Evolutionary conservation across 2,797 vertebrate genomes (phyloP), one percentile per base, ranked within the genome.

Genomic region (Enteromius radiatus): DNA sequence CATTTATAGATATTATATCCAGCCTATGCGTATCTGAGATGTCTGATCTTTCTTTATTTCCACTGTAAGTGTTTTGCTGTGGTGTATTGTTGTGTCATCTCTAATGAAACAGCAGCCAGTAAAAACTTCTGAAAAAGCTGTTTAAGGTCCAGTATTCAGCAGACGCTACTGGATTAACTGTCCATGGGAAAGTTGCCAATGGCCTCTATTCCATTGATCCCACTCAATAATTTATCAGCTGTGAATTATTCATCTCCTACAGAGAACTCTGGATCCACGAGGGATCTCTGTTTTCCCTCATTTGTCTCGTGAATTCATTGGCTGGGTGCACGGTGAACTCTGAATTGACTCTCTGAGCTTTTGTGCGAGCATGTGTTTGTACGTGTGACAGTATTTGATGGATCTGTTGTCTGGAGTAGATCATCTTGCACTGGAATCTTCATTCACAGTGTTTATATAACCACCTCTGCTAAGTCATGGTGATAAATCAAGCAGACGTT

Each of bases 221-320:
- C 71, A 81, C 88, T 92, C 45, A 93, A 90, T 92, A 92, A 92
- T 93, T 92, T 64, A 94, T 90, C 90, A 89, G 63, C 73, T 87
- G 84, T 95, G 88, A 90, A 94, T 91, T 90, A 91, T 89, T 92
- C 64, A 92, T 93, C 90, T 89, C 84, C 86, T 93, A 92, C 93
- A 94, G 88, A 93, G 93, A 93, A 92, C 91, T 93, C 91, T 93
- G 92, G 89, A 92, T 92, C 86, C 89, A 84, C 64, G 74, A 41
- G 17, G 74, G 86, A 86, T 93, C 91, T 79, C 82, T 92, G 92
- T 81, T 94, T 94, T 94, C 92, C 90, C 90, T 90, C 91, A 86
- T 88, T 92, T 91, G 61, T 88, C 90, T 90, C 89, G 83, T 90
- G 87, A 89, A 88, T 90, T 82, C 79, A 79, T 81, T 84, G 81